A percentile compares a stretch with the other conserved stretches of the same genome.
Conservation (phyloP, 2,797 vertebrate species). For the Loris lydekkerianus region DNA sequence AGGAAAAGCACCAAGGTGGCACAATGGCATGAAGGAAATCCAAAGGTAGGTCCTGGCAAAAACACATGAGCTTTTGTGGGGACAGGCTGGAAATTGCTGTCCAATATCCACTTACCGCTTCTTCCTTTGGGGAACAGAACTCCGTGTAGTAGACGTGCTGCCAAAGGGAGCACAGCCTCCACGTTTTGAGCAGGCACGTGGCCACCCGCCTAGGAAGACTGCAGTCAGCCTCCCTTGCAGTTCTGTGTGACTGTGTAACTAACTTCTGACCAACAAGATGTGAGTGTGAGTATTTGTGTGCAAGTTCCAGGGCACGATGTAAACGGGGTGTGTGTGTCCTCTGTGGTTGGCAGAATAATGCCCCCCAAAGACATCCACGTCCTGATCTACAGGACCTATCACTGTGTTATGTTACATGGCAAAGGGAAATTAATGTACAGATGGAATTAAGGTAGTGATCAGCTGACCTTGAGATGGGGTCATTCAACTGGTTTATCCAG, state of each 20-base stretch:
- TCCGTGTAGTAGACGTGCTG: too few relatives aligned
- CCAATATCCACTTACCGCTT: not conserved
- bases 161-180: not conserved
- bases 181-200: not conserved
- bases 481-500: not conserved
- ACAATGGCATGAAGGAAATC: not conserved
- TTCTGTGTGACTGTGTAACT: not conserved
- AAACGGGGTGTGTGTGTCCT: not conserved
- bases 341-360: not conserved
- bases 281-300: not conserved
- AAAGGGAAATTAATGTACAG: not conserved
- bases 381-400: not conserved
- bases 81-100: not conserved
- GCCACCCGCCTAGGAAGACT: not conserved
- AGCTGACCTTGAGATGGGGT: not conserved
- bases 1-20: not conserved
- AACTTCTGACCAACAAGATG: not conserved
- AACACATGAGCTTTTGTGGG: not conserved
- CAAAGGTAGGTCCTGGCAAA: not conserved
- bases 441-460: not conserved
- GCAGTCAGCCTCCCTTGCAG: not conserved
- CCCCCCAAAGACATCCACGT: accelerated
- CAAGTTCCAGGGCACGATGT: not conserved
- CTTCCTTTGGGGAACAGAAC: not conserved
- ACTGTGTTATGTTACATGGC: too few relatives aligned